Base-by-base conservation (phyloP, 2,797 vertebrate genomes). In the Lepidocolaptes lacrymiger region DNA sequence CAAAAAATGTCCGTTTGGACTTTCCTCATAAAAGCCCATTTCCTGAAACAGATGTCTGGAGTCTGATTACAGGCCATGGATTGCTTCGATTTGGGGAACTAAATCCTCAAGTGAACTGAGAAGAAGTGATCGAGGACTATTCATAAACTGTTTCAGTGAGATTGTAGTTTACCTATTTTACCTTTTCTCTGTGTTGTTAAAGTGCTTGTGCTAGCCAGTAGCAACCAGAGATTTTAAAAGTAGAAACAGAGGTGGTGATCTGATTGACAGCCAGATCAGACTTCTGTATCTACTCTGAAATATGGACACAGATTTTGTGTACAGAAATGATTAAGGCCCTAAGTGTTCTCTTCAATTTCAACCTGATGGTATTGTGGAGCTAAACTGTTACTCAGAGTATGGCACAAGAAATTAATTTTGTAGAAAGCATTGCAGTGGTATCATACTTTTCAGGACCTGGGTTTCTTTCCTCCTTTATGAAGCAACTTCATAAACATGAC, bases 381-480 rank as follows among this genome's bases (percentile, higher is more conserved):
- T 75, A 66, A 74, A 54, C 21, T 34, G 22, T 54, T 79, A 41
- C 7, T 85, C 28, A 37, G 30, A 68, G 22, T 52, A 27, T 2
- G 1, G 27, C 18, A 82, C 1, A 6, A 79, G 17, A 28, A 66
- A 28, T 15, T 43, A 63, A n/a, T 41, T 36, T 62, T 94, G 51
- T 24, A 27, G 77, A 91, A 84, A 86, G 32, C 19, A 32, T 48
- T 58, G 32, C 62, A 93, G 71, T 78, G 56, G 30, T 56, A 32
- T 36, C 37, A 9, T 59, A 71, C 62, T 91, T 88, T 74, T 21
- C 39, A 39, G 74, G 36, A 54, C 34, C 27, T 76, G 18, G 26
- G 19, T 73, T 82, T 79, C 64, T 95, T 95, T 85, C 17, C 56
- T 92, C 23, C 43, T 91, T 79, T 94, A 71, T 71, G 41, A 79